Percentiles rank a stretch among this genome's conserved stretches.
phyloP scores from a whole-genome alignment of 2,888 invertebrate species.

The Zeuzera pyrina region DNA sequence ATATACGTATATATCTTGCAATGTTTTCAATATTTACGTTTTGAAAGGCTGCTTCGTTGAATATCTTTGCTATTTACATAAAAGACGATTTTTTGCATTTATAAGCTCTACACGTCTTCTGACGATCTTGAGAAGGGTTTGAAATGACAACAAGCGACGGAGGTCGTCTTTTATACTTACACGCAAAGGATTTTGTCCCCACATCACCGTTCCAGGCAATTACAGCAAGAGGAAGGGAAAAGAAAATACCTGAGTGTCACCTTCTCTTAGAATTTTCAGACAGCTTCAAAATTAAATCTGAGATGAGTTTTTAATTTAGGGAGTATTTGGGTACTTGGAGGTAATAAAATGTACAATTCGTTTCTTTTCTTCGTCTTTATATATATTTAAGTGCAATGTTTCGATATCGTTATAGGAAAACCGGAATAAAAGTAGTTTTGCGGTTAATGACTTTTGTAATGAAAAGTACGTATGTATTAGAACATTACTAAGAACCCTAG shows the following conservation, averaged over 20 bases:
- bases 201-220: constrained; percentile 21
- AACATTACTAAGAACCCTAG: too few relatives aligned
- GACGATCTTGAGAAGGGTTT: constrained; percentile 43
- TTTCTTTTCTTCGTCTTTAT: too few relatives aligned
- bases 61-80: constrained; percentile 11
- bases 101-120: constrained; percentile 29
- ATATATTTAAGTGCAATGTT: too few relatives aligned
- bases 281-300: too few relatives aligned
- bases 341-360: too few relatives aligned
- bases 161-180: constrained; percentile 37
- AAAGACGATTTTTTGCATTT: constrained; percentile 25
- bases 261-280: constrained; percentile 1
- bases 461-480: too few relatives aligned
- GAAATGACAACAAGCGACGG: constrained; percentile 36
- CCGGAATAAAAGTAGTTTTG: too few relatives aligned
- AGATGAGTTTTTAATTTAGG: too few relatives aligned
- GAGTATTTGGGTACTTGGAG: too few relatives aligned
- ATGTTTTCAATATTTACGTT: neutral
- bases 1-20: too few relatives aligned
- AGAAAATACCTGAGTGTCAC: constrained; percentile 8
- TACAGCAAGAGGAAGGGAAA: constrained; percentile 14
- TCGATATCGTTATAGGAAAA: too few relatives aligned
- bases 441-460: too few relatives aligned
- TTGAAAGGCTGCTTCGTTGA: constrained; percentile 5
- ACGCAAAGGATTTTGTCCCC: constrained; percentile 32